phyloP scores from a whole-genome alignment of 2,888 invertebrate genomes.

The Yponomeuta evonymella region DNA sequence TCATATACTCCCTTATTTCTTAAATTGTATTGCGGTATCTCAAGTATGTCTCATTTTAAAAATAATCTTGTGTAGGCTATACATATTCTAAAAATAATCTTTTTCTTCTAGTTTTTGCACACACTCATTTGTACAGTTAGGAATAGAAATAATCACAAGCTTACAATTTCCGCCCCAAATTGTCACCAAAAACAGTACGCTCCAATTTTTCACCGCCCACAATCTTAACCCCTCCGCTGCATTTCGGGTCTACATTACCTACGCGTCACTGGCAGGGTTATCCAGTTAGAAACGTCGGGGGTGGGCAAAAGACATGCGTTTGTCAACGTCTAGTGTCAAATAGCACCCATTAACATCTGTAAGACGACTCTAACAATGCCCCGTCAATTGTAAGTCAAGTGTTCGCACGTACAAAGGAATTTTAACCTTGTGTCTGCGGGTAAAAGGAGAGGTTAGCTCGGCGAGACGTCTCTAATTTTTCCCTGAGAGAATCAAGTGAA shows the following conservation, averaged over 20 bases:
- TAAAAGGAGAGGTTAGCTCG: not conserved
- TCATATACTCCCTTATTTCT: no score
- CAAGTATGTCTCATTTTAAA: no score
- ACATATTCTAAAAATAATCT: no score
- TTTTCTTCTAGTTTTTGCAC: no score
- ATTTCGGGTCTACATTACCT: not conserved
- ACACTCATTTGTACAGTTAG: no score
- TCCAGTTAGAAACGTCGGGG: slow-evolving; percentile 12
- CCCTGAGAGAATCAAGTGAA: not conserved
- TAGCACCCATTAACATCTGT: slow-evolving; percentile 64
- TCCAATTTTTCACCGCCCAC: no score
- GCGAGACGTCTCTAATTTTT: not conserved
- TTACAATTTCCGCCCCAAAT: not conserved
- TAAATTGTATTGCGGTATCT: no score
- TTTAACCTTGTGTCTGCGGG: not conserved
- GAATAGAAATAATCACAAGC: no score
- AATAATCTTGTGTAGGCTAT: no score
- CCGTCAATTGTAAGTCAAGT: slow-evolving; percentile 6
- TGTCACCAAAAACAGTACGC: no score
- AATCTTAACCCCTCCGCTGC: not conserved
- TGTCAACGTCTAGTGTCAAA: slow-evolving; percentile 67
- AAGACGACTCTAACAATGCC: slow-evolving; percentile 18
- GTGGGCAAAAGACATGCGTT: slow-evolving; percentile 49
- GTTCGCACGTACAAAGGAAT: not conserved
- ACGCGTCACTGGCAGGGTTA: slow-evolving; percentile 6